Evolutionary conservation across 2,797 vertebrate species (phyloP).

Genomic region (Thunnus albacares): DNA sequence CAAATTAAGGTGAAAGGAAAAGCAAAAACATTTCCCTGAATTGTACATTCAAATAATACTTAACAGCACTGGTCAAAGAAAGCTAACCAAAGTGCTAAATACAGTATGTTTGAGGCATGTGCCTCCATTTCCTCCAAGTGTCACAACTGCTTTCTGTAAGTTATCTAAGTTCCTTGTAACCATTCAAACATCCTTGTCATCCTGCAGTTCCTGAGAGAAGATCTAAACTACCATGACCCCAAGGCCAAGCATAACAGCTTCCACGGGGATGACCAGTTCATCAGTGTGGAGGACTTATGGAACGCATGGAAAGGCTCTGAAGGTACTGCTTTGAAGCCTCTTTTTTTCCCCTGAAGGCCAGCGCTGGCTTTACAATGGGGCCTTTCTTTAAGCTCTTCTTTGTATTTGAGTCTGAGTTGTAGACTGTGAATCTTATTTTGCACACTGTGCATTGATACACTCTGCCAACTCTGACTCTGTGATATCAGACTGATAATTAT

Average conservation of each 20-base stretch:
- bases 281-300: constrained; percentile 98
- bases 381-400: neutral
- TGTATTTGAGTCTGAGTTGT: neutral
- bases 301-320: constrained; percentile 95
- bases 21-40: neutral
- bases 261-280: constrained; percentile 97
- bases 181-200: constrained; percentile 16
- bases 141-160: neutral
- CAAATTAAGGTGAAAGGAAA: neutral
- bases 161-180: constrained; percentile 14
- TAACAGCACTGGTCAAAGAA: neutral
- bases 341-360: neutral
- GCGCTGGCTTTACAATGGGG: constrained; percentile 7
- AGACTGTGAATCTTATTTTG: constrained; percentile 10
- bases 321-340: constrained; percentile 83
- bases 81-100: neutral
- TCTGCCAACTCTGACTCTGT: neutral
- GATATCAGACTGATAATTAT: neutral
- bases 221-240: constrained; percentile 97
- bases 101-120: too few species aligned
- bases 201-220: constrained; percentile 95
- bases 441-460: neutral
- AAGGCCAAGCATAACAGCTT: constrained; percentile 98
- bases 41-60: neutral
- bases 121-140: too few species aligned